phyloP scores from a whole-genome alignment of 2,888 invertebrate genomes.

The Cheilosia grossa region DNA sequence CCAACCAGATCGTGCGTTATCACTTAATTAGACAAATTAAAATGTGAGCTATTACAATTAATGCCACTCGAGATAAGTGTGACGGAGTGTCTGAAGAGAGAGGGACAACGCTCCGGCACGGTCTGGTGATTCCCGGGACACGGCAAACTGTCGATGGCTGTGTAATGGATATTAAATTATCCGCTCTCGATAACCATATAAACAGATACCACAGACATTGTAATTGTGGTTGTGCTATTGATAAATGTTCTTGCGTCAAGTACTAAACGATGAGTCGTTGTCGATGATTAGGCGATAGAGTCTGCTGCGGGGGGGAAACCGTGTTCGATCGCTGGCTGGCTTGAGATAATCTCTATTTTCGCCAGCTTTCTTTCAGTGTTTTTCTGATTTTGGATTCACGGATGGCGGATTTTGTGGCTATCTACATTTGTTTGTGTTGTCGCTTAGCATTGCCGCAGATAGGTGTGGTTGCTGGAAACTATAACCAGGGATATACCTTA shows the following conservation, averaged over 20 bases:
- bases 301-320: not conserved
- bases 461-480: constrained; percentile 1
- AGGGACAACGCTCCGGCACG: not conserved
- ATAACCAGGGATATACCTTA: not conserved
- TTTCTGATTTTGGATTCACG: constrained; percentile 8
- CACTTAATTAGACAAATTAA: constrained; percentile 50
- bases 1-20: constrained; percentile 48
- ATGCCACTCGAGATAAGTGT: constrained; percentile 26
- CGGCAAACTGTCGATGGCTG: constrained; percentile 27
- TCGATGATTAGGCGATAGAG: not conserved
- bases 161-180: constrained; percentile 23
- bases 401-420: constrained; percentile 22
- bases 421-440: constrained; percentile 8
- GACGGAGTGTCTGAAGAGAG: no score
- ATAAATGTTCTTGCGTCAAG: not conserved
- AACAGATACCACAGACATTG: constrained; percentile 6
- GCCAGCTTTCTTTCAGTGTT: not conserved
- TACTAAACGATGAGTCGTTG: constrained; percentile 3
- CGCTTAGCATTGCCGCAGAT: constrained; percentile 10
- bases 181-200: constrained; percentile 1
- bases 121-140: constrained; percentile 41
- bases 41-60: constrained; percentile 3
- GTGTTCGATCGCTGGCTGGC: not conserved
- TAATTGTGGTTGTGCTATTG: not conserved
- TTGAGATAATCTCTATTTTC: constrained; percentile 42